Evolutionary conservation across 2,113 vertebrate species (phyloP).

Genomic region (Muntiacus muntjak): DNA sequence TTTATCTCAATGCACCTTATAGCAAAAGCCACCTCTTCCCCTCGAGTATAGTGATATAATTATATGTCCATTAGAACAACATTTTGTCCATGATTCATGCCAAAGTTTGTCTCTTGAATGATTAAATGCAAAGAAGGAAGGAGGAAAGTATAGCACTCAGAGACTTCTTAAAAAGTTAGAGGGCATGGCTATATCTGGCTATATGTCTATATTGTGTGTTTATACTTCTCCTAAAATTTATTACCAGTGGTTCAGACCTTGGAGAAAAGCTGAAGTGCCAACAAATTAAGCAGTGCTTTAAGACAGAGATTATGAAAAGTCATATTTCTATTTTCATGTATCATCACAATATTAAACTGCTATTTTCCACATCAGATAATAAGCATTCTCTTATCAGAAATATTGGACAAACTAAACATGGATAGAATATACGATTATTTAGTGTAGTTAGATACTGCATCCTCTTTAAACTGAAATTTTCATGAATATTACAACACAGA

Average conservation of each 20-base stretch:
- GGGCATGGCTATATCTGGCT: neutral
- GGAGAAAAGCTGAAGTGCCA: neutral
- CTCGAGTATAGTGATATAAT: neutral
- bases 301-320: neutral
- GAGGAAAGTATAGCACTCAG: neutral
- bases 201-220: neutral
- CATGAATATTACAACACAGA: neutral
- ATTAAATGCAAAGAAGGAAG: neutral
- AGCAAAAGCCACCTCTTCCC: neutral
- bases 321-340: neutral
- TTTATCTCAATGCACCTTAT: neutral
- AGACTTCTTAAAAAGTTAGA: neutral
- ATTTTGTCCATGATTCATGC: neutral
- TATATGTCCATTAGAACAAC: neutral
- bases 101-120: neutral
- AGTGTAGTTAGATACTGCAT: neutral
- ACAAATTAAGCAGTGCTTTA: neutral
- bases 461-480: neutral
- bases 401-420: neutral
- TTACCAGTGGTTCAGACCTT: neutral
- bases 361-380: neutral
- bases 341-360: neutral
- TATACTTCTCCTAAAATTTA: neutral
- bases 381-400: neutral
- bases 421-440: neutral